Conservation (phyloP, 1,140 invertebrate genomes). For the Bombus polaris region DNA sequence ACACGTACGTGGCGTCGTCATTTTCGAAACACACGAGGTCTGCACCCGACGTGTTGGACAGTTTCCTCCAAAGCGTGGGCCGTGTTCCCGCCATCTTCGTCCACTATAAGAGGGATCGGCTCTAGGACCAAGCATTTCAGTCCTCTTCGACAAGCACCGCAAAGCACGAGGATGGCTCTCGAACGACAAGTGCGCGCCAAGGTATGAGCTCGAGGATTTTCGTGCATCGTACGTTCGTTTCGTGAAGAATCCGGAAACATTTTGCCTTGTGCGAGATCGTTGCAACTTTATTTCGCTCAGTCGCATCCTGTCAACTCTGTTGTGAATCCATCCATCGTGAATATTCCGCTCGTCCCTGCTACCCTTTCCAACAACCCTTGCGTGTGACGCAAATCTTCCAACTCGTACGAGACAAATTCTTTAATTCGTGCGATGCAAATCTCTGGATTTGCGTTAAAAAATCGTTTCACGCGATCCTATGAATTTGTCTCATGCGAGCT, state of each 20-base stretch:
- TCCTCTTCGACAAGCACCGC: conserved; percentile 79
- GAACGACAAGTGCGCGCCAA: conserved; percentile 91
- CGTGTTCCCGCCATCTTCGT: conserved; percentile 63
- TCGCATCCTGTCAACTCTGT: neutral
- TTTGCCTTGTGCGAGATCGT: neutral
- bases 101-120: conserved; percentile 75
- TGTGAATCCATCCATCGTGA: neutral
- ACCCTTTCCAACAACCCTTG: too few relatives aligned
- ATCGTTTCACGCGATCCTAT: too few relatives aligned
- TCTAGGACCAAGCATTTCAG: conserved; percentile 74
- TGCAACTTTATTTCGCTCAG: neutral
- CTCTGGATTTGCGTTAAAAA: too few relatives aligned
- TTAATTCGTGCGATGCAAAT: too few relatives aligned
- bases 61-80: conserved; percentile 73
- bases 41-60: conserved; percentile 68
- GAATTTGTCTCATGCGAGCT: too few relatives aligned
- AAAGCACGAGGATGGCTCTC: conserved; percentile 86
- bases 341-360: neutral
- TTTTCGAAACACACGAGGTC: conserved; percentile 23
- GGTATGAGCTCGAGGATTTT: conserved; percentile 81
- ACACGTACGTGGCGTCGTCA: neutral
- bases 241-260: neutral
- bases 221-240: neutral
- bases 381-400: neutral
- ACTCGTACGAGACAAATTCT: too few relatives aligned